Conservation (phyloP, 2,113 vertebrate species). For the Vidua macroura region DNA sequence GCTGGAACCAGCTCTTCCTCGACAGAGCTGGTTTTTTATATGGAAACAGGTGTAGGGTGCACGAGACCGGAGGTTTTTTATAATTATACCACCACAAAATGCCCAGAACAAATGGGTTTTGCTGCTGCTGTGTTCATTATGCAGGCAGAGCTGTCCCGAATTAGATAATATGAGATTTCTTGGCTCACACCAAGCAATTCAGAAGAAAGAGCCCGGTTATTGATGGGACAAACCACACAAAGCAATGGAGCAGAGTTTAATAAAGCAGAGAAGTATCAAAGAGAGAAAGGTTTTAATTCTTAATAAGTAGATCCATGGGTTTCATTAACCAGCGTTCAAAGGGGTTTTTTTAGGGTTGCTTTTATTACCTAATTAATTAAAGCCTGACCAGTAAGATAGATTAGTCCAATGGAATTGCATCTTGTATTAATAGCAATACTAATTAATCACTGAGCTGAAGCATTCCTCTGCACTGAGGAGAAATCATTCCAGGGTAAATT, state of each 20-base stretch:
- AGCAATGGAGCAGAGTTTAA: conserved; percentile 56
- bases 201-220: conserved; percentile 54
- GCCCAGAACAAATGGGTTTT: conserved; percentile 5
- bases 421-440: conserved; percentile 63
- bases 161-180: conserved; percentile 41
- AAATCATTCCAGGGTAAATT: background rate
- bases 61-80: background rate
- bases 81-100: background rate
- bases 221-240: conserved; percentile 34
- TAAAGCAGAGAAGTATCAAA: conserved; percentile 48
- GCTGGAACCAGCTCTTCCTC: rapidly evolving
- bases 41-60: background rate
- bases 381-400: conserved; percentile 56
- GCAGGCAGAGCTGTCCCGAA: conserved; percentile 44
- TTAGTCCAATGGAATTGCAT: conserved; percentile 55
- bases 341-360: conserved; percentile 12
- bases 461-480: background rate
- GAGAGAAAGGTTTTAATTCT: conserved; percentile 57
- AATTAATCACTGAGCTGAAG: conserved; percentile 68
- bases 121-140: background rate
- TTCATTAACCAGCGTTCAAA: conserved; percentile 60
- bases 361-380: conserved; percentile 73
- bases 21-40: rapidly evolving
- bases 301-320: conserved; percentile 66
- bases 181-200: conserved; percentile 12